These are phyloP conservation scores for Octopus bimaculoides DNA, from an alignment of 1,140 invertebrate genomes.

Conservation along the genomic window DNA sequence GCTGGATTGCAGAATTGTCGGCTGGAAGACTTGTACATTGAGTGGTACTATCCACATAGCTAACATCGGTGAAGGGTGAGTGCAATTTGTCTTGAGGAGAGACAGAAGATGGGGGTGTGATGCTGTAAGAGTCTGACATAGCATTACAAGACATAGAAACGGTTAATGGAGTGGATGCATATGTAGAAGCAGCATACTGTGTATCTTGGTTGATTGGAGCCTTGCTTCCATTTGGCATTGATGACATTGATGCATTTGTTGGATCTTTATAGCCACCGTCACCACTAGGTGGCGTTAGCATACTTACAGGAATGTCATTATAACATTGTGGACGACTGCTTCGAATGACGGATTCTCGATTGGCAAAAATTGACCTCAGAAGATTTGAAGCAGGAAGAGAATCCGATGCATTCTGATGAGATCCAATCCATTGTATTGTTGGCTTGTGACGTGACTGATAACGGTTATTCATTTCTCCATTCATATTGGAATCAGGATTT, in stretches of 20 bases:
- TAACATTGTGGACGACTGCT: conserved; percentile 63
- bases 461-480: conserved; percentile 9
- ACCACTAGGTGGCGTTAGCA: conserved; percentile 79
- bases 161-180: conserved; percentile 19
- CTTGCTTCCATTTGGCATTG: conserved; percentile 27
- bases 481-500: conserved; percentile 40
- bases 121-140: conserved; percentile 53
- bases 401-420: conserved; percentile 59
- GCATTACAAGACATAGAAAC: conserved; percentile 14
- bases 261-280: conserved; percentile 65
- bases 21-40: neutral
- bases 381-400: conserved; percentile 78
- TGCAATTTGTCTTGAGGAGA: conserved; percentile 82
- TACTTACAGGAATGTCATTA: conserved; percentile 63
- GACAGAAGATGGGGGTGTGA: conserved; percentile 92
- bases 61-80: conserved; percentile 38
- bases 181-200: conserved; percentile 16
- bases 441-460: conserved; percentile 71
- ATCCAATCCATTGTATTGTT: conserved; percentile 91
- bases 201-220: conserved; percentile 16
- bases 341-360: conserved; percentile 89
- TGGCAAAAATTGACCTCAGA: conserved; percentile 85
- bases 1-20: neutral
- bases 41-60: neutral
- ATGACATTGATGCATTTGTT: conserved; percentile 39